Evolutionary conservation across 2,797 vertebrate species (phyloP), one percentile per base, ranked within the genome.

Genomic region (Hoplostethus atlanticus): DNA sequence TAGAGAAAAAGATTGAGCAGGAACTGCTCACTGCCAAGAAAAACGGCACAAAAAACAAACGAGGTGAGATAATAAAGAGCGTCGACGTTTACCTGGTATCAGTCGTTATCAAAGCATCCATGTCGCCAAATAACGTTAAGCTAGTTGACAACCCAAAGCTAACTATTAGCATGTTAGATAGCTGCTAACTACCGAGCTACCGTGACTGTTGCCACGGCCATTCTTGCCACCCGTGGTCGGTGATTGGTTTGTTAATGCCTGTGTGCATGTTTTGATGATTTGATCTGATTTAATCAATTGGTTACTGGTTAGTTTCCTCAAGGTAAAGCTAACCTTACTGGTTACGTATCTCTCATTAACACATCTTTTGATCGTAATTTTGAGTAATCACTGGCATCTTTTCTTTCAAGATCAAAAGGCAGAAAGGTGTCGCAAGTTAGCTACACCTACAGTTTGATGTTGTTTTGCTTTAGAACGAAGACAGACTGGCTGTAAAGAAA

Each of bases 41-140:
- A 59, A 97, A 99, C 86, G 97, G 97, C 91, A 99, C 96, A 64
- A 98, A 98, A 93, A 99, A 99, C 92, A 99, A 98, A 91, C 93
- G 97, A 92, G 98, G 97, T 98, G 87, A 94, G 90, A 6, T 1
- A 3, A n/a, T 5, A 0, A 3, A 5, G 1, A 0, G 4, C 1
- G 0, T 3, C 5, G 2, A 0, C 1, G 0, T 48, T n/a, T 48
- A 48, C 6, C 2, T 5, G 46, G 4, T 16, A 47, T 47, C 44
- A 16, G 44, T 13, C 30, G 9, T 38, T 38, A 36, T 9, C 34
- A 57, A 38, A 38, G 3, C 13, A 13, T 21, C 30, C 13, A 17
- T 38, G 34, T 55, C 21, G 28, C 5, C 52, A 28, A 54, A 12
- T 55, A 9, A 16, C 9, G 34, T 8, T 36, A 36, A 8, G 40